Evolutionary conservation across 2,113 vertebrate species (phyloP).

Genomic region (Leiothrix lutea): DNA sequence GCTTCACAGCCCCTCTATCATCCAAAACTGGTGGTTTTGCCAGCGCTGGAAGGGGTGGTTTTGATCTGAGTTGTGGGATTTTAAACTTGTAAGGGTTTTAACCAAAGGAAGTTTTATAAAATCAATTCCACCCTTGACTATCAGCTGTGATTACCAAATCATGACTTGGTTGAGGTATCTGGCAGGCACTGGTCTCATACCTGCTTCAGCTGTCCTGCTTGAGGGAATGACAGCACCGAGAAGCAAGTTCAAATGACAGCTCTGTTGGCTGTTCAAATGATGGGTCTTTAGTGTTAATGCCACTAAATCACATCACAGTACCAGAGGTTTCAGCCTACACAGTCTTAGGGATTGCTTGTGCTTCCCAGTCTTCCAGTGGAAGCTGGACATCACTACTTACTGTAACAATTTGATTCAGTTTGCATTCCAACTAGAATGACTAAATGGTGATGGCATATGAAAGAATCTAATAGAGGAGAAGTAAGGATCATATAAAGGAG

Average conservation of each 20-base stretch:
- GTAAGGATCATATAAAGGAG: not conserved
- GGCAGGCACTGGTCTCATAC: not conserved
- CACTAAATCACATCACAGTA: rapidly evolving
- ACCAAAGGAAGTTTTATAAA: not conserved
- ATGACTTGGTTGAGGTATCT: not conserved
- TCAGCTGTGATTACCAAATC: not conserved
- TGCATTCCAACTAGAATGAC: not conserved
- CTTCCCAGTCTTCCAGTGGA: not conserved
- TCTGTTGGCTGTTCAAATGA: not conserved
- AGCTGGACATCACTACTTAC: not conserved
- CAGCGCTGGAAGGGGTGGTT: not conserved
- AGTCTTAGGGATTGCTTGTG: not conserved
- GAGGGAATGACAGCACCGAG: not conserved
- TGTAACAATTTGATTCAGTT: not conserved
- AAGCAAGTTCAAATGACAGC: rapidly evolving
- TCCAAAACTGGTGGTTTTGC: not conserved
- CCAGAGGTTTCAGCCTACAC: rapidly evolving
- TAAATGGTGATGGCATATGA: not conserved
- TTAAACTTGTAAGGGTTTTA: not conserved
- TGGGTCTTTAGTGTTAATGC: not conserved
- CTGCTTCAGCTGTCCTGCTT: no score
- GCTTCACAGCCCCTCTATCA: not conserved
- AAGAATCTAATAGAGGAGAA: not conserved
- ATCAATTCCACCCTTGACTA: not conserved
- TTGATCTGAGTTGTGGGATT: not conserved